Base-by-base conservation (phyloP, 2,797 vertebrate genomes). In the Urocyon cinereoargenteus region DNA sequence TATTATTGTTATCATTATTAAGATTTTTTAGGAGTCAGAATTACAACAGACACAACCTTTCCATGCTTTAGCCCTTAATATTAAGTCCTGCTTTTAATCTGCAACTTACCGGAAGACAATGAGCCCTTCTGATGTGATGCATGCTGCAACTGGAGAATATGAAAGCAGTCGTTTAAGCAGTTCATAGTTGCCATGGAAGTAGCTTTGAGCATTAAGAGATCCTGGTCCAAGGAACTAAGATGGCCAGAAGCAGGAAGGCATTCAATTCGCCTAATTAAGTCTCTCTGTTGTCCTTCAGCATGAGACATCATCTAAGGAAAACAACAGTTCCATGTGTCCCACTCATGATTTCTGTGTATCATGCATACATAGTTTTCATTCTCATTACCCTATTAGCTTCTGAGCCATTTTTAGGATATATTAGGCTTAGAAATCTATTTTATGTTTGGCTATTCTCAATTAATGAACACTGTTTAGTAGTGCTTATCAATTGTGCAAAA, bases 121-220 rank as follows among this genome's bases (percentile, higher is more conserved):
- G 99, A 98, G 93, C 99, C 98, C 89, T 99, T 99, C 97, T 99
- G 99, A 3, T 99, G 99, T 81, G 99, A 99, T 59, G 99, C 98
- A 96, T 99, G 99, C 97, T 99, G 99, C 96, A 99, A 98, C 98
- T 99, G 99, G 66, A 99, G 99, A 98, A 99, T 99, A 97, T 99
- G 99, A 98, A 99, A 99, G 98, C 99, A 99, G 98, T 99, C 99
- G 73, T 99, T 99, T 97, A 99, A 99, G 98, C 99, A 99, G 99
- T 99, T 99, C 99, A 99, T 99, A 87, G 99, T 99, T 97, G 99
- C 99, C 99, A 99, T 99, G 81, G 99, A 99, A 21, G 99, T 99
- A 97, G 99, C 99, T 98, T 99, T 99, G 82, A 99, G 99, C 99
- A 99, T 99, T 97, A 99, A 98, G 2, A 99, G 99, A 97, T 99